A percentile compares a stretch with the other conserved stretches of the same genome.
phyloP scores from a whole-genome alignment of 1,140 invertebrate species.

The Chlorops oryzae region DNA sequence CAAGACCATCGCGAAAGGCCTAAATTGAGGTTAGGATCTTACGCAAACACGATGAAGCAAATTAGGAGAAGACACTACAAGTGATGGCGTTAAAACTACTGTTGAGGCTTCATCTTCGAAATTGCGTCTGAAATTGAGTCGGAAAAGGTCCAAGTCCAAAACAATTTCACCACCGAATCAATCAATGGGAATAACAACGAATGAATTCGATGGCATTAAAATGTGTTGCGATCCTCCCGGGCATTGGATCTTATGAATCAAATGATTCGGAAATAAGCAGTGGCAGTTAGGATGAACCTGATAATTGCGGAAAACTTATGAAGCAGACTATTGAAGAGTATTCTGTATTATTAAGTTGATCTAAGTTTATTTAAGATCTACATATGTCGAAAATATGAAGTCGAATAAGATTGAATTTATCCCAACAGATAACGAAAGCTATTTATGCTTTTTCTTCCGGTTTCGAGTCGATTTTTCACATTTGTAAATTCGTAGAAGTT shows the following conservation, averaged over 20 bases:
- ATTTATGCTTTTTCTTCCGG: slow-evolving; percentile 37
- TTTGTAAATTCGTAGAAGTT: slow-evolving; percentile 90
- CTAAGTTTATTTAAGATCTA: background rate
- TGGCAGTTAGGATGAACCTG: slow-evolving; percentile 50
- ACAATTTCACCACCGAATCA: background rate
- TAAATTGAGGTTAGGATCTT: slow-evolving; percentile 47
- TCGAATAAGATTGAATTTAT: slow-evolving; percentile 26
- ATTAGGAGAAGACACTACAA: too few relatives aligned
- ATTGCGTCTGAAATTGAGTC: too few relatives aligned
- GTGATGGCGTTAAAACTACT: too few relatives aligned
- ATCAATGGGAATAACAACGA: slow-evolving; percentile 13
- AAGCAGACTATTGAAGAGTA: too few relatives aligned
- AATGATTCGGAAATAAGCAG: slow-evolving; percentile 62
- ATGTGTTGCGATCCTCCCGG: slow-evolving; percentile 69
- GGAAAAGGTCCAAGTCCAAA: background rate
- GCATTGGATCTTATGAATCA: slow-evolving; percentile 68
- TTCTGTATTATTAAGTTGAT: background rate
- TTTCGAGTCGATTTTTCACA: slow-evolving; percentile 79
- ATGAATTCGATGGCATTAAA: slow-evolving; percentile 49
- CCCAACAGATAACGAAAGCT: slow-evolving; percentile 27
- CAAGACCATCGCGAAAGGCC: slow-evolving; percentile 30
- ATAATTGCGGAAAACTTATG: slow-evolving; percentile 38
- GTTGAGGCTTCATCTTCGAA: too few relatives aligned
- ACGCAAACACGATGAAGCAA: slow-evolving; percentile 58
- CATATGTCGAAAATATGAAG: slow-evolving; percentile 16